Conservation (phyloP, 92 coral and sea anemone genomes). For the Bergia puertoricense region DNA sequence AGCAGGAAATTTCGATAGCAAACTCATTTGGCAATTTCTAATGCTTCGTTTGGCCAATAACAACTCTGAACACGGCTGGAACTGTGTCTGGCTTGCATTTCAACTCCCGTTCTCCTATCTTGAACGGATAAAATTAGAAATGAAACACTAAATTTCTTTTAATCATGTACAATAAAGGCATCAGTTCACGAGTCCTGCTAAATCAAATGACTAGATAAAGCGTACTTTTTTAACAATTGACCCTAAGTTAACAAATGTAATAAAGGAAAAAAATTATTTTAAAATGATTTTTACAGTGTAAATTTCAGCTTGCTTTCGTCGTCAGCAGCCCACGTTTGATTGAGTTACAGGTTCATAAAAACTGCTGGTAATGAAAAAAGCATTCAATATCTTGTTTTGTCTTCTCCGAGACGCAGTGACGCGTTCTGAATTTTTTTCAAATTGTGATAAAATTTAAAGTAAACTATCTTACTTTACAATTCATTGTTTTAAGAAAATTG, state of each 20-base stretch:
- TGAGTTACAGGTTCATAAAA: neutral
- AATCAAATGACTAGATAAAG: neutral
- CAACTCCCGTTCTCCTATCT: neutral
- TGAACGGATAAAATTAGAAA: conserved; percentile 11
- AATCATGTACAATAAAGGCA: neutral
- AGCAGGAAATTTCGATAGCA: neutral
- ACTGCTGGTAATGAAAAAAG: neutral
- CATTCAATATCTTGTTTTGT: neutral
- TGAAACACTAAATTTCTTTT: neutral
- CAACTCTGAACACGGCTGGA: neutral
- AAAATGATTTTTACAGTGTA: neutral
- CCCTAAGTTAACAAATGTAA: neutral
- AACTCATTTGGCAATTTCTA: neutral
- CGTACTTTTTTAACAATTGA: neutral
- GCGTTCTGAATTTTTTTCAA: neutral
- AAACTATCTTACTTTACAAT: neutral
- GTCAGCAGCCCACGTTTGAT: neutral
- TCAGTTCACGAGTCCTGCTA: neutral
- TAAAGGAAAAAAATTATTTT: neutral
- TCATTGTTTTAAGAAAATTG: conserved; percentile 1
- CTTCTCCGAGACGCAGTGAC: neutral
- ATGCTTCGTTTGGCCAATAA: too few relatives aligned
- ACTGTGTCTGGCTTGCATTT: neutral
- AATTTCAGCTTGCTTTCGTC: neutral
- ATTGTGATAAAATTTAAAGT: neutral